Evolutionary conservation across 2,797 vertebrate species (phyloP), one percentile per base, ranked within the genome.

Genomic region (Acestrorhynchus altus): DNA sequence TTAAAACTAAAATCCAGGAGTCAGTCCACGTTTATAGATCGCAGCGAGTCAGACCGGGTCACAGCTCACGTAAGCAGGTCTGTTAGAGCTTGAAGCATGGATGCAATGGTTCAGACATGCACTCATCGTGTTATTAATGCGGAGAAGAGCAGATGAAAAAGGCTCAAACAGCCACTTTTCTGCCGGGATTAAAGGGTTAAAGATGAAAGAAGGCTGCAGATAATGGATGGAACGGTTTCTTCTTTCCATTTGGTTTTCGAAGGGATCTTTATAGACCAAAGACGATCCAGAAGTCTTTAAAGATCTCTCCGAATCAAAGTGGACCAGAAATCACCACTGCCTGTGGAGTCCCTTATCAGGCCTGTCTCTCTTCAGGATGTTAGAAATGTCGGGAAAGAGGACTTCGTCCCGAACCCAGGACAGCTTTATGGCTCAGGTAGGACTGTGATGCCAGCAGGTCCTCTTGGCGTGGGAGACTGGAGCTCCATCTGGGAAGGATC

Each of bases 401-500:
- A 31, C 8, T 49, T 47, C 40, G 24, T 10, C 40, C 20, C 20
- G 46, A 44, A 26, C 64, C 42, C 40, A 47, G 10, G 22, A 67
- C 65, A 31, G 44, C 15, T 49, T 68, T 72, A 31, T 72, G 72
- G 20, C 57, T 31, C 24, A 12, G 11, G 44, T 49, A 39, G 44
- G n/a, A 51, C 44, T 51, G 10, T 39, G 1, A 35, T 35, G 49
- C 57, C 59, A 74, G 31, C 57, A 47, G 2, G 71, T 24, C 24
- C 56, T 28, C 54, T 59, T 35, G 31, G 31, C 6, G 31, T 6
- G n/a, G 39, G 42, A 4, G 39, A 44, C n/a, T 72, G 7, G 24
- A n/a, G 13, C 40, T 57, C 35, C 54, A 44, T 72, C 54, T 72
- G 70, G 22, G 39, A 59, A 18, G 39, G 18, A 65, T 74, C 59